Evolutionary conservation across 2,113 vertebrate species (phyloP).

Genomic region (Strix aluco): DNA sequence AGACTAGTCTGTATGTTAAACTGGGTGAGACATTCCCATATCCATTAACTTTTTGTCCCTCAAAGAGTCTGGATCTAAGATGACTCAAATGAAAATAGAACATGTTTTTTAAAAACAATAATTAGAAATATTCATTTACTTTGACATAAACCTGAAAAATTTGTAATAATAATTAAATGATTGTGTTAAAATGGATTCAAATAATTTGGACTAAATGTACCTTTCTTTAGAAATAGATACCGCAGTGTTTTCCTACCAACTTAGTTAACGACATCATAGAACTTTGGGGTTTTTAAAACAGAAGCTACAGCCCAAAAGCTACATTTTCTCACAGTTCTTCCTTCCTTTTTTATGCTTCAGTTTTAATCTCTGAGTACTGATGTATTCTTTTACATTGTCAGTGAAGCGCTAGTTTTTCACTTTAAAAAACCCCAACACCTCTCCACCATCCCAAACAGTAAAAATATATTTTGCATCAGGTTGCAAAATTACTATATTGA

Average conservation of each 20-base stretch:
- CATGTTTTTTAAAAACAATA: rapidly evolving
- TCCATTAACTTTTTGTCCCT: neutral
- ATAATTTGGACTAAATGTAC: neutral
- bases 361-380: neutral
- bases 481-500: neutral
- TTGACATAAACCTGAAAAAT: neutral
- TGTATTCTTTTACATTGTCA: neutral
- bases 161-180: neutral
- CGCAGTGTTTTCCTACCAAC: neutral
- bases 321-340: neutral
- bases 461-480: neutral
- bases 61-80: neutral
- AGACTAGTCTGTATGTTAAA: neutral
- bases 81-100: neutral
- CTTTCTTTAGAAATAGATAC: neutral
- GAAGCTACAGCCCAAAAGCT: neutral
- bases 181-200: neutral
- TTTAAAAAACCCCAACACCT: rapidly evolving
- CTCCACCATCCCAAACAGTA: rapidly evolving
- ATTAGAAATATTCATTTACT: neutral
- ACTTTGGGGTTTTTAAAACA: neutral
- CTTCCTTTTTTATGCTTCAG: neutral
- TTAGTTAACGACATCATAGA: neutral
- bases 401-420: neutral
- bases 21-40: neutral